Conservation (phyloP, 2,888 invertebrate genomes). For the Lithophane socia region DNA sequence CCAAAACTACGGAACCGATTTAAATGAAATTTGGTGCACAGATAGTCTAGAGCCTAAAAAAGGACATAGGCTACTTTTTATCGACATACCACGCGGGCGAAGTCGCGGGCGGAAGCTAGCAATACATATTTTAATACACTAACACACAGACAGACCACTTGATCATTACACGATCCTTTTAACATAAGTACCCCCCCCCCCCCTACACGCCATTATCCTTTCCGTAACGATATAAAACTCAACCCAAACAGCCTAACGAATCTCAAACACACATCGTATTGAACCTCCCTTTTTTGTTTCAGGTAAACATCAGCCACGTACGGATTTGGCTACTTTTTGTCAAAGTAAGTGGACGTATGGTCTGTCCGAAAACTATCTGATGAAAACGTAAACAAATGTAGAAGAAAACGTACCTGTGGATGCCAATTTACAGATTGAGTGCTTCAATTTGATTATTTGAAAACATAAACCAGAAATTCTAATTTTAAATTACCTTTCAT, state of each 20-base stretch:
- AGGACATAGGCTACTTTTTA: too few relatives aligned
- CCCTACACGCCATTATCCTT: constrained; percentile 34
- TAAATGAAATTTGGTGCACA: too few relatives aligned
- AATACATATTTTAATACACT: constrained; percentile 1
- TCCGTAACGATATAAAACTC: constrained; percentile 36
- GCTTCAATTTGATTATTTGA: neutral
- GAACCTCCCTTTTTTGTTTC: constrained; percentile 50
- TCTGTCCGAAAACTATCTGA: neutral
- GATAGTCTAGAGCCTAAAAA: too few relatives aligned
- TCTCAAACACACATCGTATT: constrained; percentile 44
- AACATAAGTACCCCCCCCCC: constrained; percentile 9
- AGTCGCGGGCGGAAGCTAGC: neutral
- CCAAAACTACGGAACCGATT: too few relatives aligned
- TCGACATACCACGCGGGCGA: too few relatives aligned
- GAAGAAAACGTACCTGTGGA: too few relatives aligned
- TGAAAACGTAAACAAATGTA: neutral
- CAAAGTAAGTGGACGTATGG: constrained; percentile 56
- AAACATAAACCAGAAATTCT: too few relatives aligned
- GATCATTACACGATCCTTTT: constrained; percentile 10
- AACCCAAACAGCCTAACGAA: constrained; percentile 43
- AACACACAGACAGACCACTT: neutral
- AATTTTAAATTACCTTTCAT: too few relatives aligned
- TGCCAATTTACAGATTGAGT: neutral
- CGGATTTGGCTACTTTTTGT: constrained; percentile 51
- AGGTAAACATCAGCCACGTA: constrained; percentile 58